Evolutionary conservation across 2,888 invertebrate genomes (phyloP).

Genomic region (Rutpela maculata): DNA sequence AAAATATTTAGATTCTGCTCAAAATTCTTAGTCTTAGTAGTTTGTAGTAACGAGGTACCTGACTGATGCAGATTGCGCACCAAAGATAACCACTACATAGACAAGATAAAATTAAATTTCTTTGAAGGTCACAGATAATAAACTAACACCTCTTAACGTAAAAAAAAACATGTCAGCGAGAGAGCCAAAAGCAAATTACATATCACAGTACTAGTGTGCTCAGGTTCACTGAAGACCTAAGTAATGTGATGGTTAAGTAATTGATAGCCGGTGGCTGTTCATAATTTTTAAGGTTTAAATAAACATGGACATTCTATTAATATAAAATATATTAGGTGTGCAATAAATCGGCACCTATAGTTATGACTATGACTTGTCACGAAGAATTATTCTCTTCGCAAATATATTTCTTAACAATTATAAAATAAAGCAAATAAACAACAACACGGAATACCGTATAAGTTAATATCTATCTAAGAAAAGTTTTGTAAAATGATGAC

Average conservation of each 20-base stretch:
- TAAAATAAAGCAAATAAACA: not conserved
- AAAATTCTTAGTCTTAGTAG: too few species aligned
- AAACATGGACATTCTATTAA: constrained; percentile 42
- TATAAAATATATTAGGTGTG: constrained; percentile 27
- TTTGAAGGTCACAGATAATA: too few species aligned
- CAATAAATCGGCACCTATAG: constrained; percentile 30
- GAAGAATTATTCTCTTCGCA: constrained; percentile 11
- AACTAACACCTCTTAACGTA: not conserved
- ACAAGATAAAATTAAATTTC: too few species aligned
- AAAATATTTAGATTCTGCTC: too few species aligned
- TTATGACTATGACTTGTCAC: constrained; percentile 36
- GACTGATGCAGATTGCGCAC: too few species aligned
- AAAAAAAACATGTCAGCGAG: not conserved
- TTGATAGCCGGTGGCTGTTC: constrained; percentile 43
- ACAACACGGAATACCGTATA: not conserved
- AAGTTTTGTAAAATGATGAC: too few species aligned
- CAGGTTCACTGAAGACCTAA: constrained; percentile 24
- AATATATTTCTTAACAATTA: not conserved
- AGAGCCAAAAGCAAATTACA: not conserved
- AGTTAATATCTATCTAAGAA: too few species aligned
- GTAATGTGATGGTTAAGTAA: constrained; percentile 41
- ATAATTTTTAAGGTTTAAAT: constrained; percentile 41
- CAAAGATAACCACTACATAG: too few species aligned
- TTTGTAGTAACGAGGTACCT: too few species aligned
- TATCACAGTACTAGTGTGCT: not conserved